Conservation (phyloP, 2,888 invertebrate species). For the Spatulosminthurus flaviceps region DNA sequence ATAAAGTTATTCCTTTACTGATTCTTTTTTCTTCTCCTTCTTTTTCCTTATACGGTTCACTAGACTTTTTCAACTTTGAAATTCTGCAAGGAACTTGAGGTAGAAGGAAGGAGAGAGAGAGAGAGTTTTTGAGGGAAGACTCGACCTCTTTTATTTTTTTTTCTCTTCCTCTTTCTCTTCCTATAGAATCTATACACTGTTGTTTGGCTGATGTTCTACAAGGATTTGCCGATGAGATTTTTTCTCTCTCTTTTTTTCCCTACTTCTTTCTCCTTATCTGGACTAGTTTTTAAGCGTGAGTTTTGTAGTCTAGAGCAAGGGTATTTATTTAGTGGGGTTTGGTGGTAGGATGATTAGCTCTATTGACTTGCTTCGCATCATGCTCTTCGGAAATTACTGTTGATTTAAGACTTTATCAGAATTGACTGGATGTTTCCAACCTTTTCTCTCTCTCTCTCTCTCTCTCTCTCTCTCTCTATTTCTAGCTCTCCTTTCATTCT, state of each 20-base stretch:
- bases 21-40: not conserved
- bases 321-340: slow-evolving; percentile 43
- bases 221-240: not conserved
- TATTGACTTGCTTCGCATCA: slow-evolving; percentile 45
- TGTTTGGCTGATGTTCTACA: not conserved
- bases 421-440: slow-evolving; percentile 38
- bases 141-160: too few species aligned
- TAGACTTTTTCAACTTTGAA: slow-evolving; percentile 37
- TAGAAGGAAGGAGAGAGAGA: too few species aligned
- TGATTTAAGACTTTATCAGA: slow-evolving; percentile 46
- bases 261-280: not conserved
- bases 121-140: too few species aligned
- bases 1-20: slow-evolving; percentile 39
- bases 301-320: slow-evolving; percentile 24
- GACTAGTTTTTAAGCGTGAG: not conserved
- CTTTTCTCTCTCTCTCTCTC: not conserved
- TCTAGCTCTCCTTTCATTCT: not conserved
- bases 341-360: slow-evolving; percentile 33
- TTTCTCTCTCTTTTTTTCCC: not conserved
- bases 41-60: slow-evolving; percentile 22
- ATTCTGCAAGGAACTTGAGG: slow-evolving; percentile 38
- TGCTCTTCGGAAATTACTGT: slow-evolving; percentile 39
- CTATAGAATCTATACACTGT: not conserved
- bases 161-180: not conserved
- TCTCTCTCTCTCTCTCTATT: slow-evolving; percentile 16